phyloP scores from a whole-genome alignment of 2,113 vertebrate genomes.

The Bostrychus sinensis region DNA sequence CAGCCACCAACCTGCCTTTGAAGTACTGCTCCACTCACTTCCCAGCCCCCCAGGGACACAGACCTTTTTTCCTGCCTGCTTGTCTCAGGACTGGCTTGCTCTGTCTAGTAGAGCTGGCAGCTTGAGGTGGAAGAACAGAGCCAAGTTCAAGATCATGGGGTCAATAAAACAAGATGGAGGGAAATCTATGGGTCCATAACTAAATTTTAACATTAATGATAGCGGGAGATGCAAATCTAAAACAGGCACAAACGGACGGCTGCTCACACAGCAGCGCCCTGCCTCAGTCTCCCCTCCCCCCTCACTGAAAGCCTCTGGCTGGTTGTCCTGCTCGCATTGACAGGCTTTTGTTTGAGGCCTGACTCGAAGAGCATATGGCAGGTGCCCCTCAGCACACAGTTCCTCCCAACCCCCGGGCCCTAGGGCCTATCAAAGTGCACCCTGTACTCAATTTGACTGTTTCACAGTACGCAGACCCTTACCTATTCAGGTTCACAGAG shows the following conservation, averaged over 20 bases:
- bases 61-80: slow-evolving; percentile 53
- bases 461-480: slow-evolving; percentile 31
- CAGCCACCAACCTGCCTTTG: slow-evolving; percentile 71
- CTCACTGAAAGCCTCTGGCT: slow-evolving; percentile 26
- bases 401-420: slow-evolving; percentile 62
- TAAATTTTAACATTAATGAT: slow-evolving; percentile 53
- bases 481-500: slow-evolving; percentile 11
- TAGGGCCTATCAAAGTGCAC: slow-evolving; percentile 34
- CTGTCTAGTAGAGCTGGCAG: slow-evolving; percentile 34
- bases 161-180: slow-evolving; percentile 24
- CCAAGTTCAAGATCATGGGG: slow-evolving; percentile 13
- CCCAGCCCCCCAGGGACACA: slow-evolving; percentile 59
- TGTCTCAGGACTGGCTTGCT: slow-evolving; percentile 52
- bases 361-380: slow-evolving; percentile 80
- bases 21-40: slow-evolving; percentile 62
- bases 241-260: slow-evolving; percentile 21
- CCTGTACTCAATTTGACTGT: slow-evolving; percentile 24
- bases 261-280: slow-evolving; percentile 44
- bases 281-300: slow-evolving; percentile 63
- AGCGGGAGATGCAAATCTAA: too few species aligned
- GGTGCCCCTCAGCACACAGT: slow-evolving; percentile 75
- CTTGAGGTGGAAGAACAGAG: slow-evolving; percentile 43
- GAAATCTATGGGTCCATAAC: slow-evolving; percentile 30
- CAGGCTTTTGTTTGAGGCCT: slow-evolving; percentile 79
- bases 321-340: slow-evolving; percentile 65